Base-by-base conservation (phyloP, 2,797 vertebrate species). In the Enteromius fasciolatus region DNA sequence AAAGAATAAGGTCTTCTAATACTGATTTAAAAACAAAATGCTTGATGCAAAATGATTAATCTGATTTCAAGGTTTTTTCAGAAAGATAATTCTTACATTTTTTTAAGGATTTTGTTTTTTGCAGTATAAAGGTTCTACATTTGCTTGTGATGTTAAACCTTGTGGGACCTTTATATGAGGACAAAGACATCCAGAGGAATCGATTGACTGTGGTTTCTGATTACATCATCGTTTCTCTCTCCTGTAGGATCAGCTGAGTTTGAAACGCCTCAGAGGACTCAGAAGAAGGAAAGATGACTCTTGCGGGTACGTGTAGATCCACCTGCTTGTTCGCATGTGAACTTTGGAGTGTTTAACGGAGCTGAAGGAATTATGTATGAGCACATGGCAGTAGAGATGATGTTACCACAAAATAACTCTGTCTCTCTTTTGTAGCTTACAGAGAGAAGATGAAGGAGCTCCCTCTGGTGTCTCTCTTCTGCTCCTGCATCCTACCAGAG, bases 391-490 rank as follows among this genome's bases (percentile, higher is more conserved):
- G 69, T 41, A 14, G 10, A 14, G 36, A 14, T 5, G 69, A 77
- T 8, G 57, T 66, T 54, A 25, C 9, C 80, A 61, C 44, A n/a
- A 80, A 66, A 66, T 39, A 81, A 48, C 68, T 11, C 52, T 59
- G 14, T 33, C 46, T 31, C 61, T 83, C 59, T 61, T 36, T 48
- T 87, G 23, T 94, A 99, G 97, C 96, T 0, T 98, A 98, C 92
- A 96, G 94, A 90, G 96, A 98, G 91, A 99, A 99, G 94, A 94
- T 99, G 95, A 95, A 95, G 89, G 97, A 98, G 94, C 96, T 99
- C 89, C 97, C 98, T 0, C 95, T 99, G 18, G 95, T 98, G 92
- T 98, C 97, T 73, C 83, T 98, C n/a, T 96, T 99, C 89, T 99
- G 98, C 87, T 97, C 97, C 92, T 99, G 98, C 82, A 95, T 99